Evolutionary conservation across 1,140 invertebrate species (phyloP), one percentile per base, ranked within the genome.

Genomic region (Helicoverpa zea): DNA sequence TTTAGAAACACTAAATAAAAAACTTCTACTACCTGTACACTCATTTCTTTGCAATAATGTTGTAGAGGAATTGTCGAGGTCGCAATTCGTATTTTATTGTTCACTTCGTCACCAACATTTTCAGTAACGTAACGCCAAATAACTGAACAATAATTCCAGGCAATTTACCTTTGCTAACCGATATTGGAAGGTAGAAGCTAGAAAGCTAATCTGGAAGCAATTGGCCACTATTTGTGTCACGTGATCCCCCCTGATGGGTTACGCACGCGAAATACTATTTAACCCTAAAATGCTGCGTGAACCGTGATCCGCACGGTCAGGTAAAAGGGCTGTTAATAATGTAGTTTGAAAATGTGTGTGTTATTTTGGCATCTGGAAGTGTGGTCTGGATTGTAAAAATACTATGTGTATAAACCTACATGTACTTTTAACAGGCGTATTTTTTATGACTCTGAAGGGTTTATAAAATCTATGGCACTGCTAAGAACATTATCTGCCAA

Each of bases 231-330:
- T 79, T 79, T 79, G n/a, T 59, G 30, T 12, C 52, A n/a, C 30
- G 68, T 80, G 66, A 49, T 61, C n/a, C 29, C 18, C 9, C 49
- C 35, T 14, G 11, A 43, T 35, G 49, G 23, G 29, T 16, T 68
- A 16, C 54, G 29, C 79, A 76, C 73, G 79, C 70, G 59, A 75
- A 75, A 76, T 58, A 58, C 49, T 47, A 81, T 66, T 81, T 76
- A 81, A 81, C 70, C 70, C 72, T 81, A 76, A 75, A 81, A 75
- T 35, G 63, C 52, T 68, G 74, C 59, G 74, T 76, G 59, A 76
- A 64, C 35, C 35, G 35, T 9, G 35, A 30, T 76, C 30, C 58
- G 58, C 58, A 56, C 16, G 14, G 18, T 23, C 11, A 30, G 52
- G 68, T 78, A 43, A 58, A 29, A 56, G 52, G 51, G 63, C 4